Evolutionary conservation across 37 sponge, comb jelly and placozoan species (phyloP).

Genomic region (Hormiphora californensis): DNA sequence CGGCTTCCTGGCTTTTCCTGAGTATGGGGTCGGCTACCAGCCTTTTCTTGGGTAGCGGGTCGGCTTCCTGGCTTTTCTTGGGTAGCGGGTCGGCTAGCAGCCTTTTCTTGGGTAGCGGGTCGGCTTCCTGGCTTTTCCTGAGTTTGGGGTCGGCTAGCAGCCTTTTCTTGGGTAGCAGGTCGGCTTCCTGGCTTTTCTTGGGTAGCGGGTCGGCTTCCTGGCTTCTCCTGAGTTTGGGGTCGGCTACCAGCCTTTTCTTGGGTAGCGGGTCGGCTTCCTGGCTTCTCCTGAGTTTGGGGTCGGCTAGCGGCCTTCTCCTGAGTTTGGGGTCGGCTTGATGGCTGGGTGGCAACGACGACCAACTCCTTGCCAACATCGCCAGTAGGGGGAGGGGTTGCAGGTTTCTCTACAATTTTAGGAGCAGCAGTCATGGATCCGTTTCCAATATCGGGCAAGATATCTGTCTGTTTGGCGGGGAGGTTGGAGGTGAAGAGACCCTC

Average conservation of each 20-base stretch:
- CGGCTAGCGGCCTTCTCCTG: background rate
- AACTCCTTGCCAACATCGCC: background rate
- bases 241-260: conserved; percentile 38
- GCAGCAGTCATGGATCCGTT: conserved; percentile 35
- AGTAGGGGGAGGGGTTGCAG: background rate
- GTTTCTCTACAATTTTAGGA: background rate
- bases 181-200: background rate
- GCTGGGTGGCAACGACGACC: background rate
- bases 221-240: conserved; percentile 20
- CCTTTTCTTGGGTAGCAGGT: conserved; percentile 16
- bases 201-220: background rate
- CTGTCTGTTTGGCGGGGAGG: background rate
- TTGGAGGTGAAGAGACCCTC: background rate
- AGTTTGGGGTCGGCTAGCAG: background rate
- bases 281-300: background rate
- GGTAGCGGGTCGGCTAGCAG: background rate
- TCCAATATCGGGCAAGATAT: conserved; percentile 23
- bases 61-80: conserved; percentile 4
- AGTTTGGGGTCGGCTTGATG: background rate
- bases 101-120: background rate
- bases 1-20: conserved; percentile 2
- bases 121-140: background rate
- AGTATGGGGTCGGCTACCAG: background rate
- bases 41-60: conserved; percentile 32
- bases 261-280: background rate